These are phyloP conservation scores for Cossypha niveicapilla DNA, from an alignment of 2,797 vertebrate genomes.

Conservation along the genomic window DNA sequence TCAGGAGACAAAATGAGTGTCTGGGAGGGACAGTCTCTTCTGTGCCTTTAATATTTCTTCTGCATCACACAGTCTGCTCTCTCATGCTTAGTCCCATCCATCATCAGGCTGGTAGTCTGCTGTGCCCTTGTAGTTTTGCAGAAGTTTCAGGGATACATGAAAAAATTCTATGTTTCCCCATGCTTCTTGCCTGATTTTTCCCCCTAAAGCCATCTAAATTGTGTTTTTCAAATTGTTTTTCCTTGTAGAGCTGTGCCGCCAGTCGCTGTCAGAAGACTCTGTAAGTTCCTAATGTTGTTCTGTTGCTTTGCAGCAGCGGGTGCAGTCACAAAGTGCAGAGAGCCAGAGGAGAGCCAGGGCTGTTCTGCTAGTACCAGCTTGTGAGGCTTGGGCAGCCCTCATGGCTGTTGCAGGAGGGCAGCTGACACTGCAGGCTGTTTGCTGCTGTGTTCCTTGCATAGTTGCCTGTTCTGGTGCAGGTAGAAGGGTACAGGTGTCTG, in stretches of 20 bases:
- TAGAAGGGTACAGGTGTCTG: not conserved
- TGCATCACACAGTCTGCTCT: not conserved
- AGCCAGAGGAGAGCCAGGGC: not conserved
- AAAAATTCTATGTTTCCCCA: rapidly evolving
- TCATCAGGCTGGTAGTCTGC: not conserved
- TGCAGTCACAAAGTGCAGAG: not conserved
- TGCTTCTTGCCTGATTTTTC: not conserved
- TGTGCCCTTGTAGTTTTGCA: not conserved
- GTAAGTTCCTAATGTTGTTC: conserved; percentile 78
- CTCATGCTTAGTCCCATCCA: not conserved
- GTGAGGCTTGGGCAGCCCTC: not conserved
- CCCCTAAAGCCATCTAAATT: not conserved
- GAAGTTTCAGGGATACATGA: not conserved
- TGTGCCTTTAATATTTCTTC: not conserved
- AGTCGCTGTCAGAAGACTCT: conserved; percentile 90
- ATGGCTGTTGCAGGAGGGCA: not conserved
- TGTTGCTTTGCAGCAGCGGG: not conserved
- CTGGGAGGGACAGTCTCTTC: not conserved
- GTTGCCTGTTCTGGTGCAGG: not conserved
- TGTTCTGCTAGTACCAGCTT: not conserved
- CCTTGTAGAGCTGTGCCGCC: conserved; percentile 86
- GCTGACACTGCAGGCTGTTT: not conserved
- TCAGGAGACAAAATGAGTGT: not conserved
- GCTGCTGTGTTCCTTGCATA: not conserved
- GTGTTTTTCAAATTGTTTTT: conserved; percentile 30